Evolutionary conservation across 2,888 invertebrate species (phyloP).

Genomic region (Euplagia quadripunctaria): DNA sequence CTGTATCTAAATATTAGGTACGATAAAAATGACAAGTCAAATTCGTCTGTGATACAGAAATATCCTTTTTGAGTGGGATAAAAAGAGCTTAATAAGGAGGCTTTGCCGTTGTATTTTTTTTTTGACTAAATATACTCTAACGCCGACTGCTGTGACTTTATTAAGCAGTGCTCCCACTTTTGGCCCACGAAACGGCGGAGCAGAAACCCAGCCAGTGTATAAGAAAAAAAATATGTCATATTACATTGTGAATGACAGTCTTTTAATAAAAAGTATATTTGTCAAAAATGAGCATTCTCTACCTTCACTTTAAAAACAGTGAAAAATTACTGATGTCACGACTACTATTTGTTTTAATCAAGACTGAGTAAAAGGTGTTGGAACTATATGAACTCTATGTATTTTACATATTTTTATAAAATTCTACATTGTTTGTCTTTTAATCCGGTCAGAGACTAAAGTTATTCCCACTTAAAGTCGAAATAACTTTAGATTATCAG

Average conservation of each 20-base stretch:
- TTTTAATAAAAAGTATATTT: too few relatives aligned
- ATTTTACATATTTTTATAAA: not conserved
- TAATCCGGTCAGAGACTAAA: too few relatives aligned
- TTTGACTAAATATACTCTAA: not conserved
- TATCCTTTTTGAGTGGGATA: not conserved
- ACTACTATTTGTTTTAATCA: not conserved
- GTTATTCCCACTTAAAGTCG: not conserved
- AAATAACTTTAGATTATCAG: not conserved
- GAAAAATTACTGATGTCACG: too few relatives aligned
- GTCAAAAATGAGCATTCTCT: too few relatives aligned
- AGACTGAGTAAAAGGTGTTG: not conserved
- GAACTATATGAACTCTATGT: not conserved
- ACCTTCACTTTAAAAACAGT: too few relatives aligned
- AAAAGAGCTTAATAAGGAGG: not conserved
- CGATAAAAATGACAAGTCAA: not conserved
- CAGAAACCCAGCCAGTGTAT: not conserved
- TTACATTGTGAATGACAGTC: not conserved
- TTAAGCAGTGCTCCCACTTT: not conserved
- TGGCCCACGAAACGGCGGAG: not conserved
- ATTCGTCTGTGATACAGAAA: not conserved
- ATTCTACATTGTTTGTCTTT: too few relatives aligned
- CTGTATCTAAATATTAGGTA: slow-evolving; percentile 1
- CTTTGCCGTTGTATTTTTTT: not conserved
- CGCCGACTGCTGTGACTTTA: not conserved
- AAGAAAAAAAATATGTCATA: not conserved